Percentiles rank a stretch among this genome's conserved stretches.
These are phyloP conservation scores for Choreutis nemorana DNA, from an alignment of 2,888 invertebrate species.

Conservation along the genomic window DNA sequence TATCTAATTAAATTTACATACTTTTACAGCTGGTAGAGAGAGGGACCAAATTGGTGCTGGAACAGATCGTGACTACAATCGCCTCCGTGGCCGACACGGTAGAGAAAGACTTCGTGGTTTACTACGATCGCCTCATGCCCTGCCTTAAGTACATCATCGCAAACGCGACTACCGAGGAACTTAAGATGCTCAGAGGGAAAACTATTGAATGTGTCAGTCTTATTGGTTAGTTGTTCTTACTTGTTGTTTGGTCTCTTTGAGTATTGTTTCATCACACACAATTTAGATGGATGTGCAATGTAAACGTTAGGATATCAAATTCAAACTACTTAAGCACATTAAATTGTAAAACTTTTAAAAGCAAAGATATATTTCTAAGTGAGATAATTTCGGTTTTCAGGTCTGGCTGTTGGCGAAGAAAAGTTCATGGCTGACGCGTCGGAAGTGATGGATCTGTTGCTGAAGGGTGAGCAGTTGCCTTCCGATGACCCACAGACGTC, in stretches of 20 bases:
- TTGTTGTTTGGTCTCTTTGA: too few relatives aligned
- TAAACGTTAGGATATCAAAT: too few relatives aligned
- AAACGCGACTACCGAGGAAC: constrained; percentile 87
- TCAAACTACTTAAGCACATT: too few relatives aligned
- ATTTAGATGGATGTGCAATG: too few relatives aligned
- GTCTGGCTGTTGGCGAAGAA: constrained; percentile 79
- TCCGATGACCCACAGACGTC: constrained; percentile 98
- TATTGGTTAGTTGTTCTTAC: constrained; percentile 78
- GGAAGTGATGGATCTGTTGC: constrained; percentile 93
- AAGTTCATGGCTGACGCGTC: constrained; percentile 92
- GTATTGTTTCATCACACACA: background rate
- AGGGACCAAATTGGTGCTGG: constrained; percentile 94
- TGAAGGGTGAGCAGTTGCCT: constrained; percentile 84
- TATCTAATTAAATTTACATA: constrained; percentile 1
- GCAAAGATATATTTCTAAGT: too few relatives aligned
- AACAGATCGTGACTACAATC: constrained; percentile 98
- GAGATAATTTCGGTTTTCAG: constrained; percentile 25
- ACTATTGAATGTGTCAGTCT: constrained; percentile 99
- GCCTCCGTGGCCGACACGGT: constrained; percentile 98
- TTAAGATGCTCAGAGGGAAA: constrained; percentile 93
- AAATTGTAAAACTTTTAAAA: too few relatives aligned
- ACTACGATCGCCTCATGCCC: constrained; percentile 94
- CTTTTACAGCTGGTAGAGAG: constrained; percentile 78
- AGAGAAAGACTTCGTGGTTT: constrained; percentile 93
- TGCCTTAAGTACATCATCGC: constrained; percentile 97